These are phyloP conservation scores for Megalops atlanticus DNA, from an alignment of 2,113 vertebrate genomes.

Conservation along the genomic window DNA sequence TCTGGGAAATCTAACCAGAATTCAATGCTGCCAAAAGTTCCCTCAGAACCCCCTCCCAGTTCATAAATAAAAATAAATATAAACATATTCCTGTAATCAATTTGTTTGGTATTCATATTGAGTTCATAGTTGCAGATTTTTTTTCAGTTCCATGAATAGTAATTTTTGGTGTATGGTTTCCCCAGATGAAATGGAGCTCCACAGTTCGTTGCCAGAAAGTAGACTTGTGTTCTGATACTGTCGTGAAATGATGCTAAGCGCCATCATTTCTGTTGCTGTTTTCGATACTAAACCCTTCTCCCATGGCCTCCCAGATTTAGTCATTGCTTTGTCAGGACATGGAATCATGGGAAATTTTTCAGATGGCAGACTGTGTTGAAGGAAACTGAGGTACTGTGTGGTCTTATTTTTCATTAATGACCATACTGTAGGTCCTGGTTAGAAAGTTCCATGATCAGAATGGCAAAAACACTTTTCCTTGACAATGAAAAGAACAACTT, in stretches of 20 bases:
- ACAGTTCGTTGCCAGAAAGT: neutral
- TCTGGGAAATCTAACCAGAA: neutral
- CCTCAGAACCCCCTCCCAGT: neutral
- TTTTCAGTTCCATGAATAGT: neutral
- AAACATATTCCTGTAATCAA: slow-evolving; percentile 19
- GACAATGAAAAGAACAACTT: slow-evolving; percentile 37
- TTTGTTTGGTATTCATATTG: slow-evolving; percentile 4
- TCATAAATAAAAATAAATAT: neutral
- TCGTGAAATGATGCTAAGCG: neutral
- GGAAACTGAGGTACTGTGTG: too few species aligned
- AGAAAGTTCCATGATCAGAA: slow-evolving; percentile 7
- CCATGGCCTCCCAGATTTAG: slow-evolving; percentile 19
- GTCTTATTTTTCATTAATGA: neutral
- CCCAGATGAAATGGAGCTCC: neutral
- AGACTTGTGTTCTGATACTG: neutral
- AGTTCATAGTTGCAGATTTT: neutral
- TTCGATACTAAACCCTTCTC: slow-evolving; percentile 17
- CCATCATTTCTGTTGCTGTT: slow-evolving; percentile 18
- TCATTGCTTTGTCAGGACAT: neutral
- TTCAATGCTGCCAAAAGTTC: neutral
- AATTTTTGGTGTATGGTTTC: neutral
- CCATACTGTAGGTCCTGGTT: neutral
- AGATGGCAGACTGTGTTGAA: slow-evolving; percentile 15
- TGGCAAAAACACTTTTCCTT: slow-evolving; percentile 15
- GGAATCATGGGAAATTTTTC: slow-evolving; percentile 32